phyloP scores from a whole-genome alignment of 1,140 invertebrate species.

The Drosophila melanica region DNA sequence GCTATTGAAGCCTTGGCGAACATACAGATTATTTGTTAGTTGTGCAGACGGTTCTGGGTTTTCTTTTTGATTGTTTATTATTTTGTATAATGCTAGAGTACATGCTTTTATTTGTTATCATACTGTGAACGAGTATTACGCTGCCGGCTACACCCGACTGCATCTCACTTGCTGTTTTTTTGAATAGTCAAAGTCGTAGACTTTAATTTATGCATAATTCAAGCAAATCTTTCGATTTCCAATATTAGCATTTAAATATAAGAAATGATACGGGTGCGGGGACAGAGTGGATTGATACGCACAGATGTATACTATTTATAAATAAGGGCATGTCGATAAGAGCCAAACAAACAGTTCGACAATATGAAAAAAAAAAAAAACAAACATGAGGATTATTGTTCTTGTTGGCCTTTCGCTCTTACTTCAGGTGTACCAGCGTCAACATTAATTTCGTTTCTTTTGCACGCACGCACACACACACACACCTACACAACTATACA shows the following conservation, averaged over 20 bases:
- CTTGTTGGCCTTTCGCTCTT: constrained; percentile 15
- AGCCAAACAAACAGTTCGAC: not conserved
- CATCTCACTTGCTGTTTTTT: not conserved
- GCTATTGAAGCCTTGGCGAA: no score
- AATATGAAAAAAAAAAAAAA: constrained; percentile 1
- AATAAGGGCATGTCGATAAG: not conserved
- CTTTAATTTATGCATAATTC: constrained; percentile 4
- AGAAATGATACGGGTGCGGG: no score
- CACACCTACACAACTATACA: constrained; percentile 9
- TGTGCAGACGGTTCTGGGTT: no score
- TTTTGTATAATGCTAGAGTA: no score
- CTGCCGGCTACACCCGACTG: no score
- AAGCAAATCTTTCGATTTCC: not conserved
- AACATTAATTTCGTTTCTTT: constrained; percentile 39
- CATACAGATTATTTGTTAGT: no score
- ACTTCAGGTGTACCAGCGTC: constrained; percentile 38
- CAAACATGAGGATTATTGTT: constrained; percentile 13
- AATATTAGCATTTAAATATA: not conserved
- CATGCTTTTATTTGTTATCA: no score
- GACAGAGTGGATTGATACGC: not conserved
- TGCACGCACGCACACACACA: constrained; percentile 7
- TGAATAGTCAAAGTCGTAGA: constrained; percentile 8
- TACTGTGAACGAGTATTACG: no score
- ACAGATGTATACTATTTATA: not conserved
- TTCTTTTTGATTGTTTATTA: no score